Conservation (phyloP, 2,888 invertebrate species). For the Dyspetes luteomarginatus region DNA sequence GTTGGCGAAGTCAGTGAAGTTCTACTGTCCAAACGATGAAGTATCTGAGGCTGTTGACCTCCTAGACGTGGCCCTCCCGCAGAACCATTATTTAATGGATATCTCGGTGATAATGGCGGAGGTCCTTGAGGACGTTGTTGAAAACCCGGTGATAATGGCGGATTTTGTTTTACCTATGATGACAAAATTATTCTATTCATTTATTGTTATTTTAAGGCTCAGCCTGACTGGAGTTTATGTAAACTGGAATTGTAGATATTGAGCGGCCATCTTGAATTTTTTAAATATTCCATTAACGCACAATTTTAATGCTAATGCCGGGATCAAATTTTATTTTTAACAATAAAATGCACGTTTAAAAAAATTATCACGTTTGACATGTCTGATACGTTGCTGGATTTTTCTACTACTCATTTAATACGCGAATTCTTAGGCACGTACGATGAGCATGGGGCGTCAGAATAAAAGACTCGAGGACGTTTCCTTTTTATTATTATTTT, state of each 20-base stretch:
- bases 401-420: not conserved
- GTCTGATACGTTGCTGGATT: not conserved
- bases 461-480: conserved; percentile 12
- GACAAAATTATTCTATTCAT: conserved; percentile 58
- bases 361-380: too few relatives aligned
- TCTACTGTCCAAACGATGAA: conserved; percentile 84
- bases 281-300: too few relatives aligned
- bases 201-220: not conserved
- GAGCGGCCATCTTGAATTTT: not conserved
- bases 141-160: conserved; percentile 68
- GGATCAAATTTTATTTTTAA: too few relatives aligned
- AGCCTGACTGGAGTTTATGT: not conserved
- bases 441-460: not conserved
- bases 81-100: conserved; percentile 75
- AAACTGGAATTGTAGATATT: conserved; percentile 10
- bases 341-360: too few relatives aligned
- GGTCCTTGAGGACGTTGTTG: conserved; percentile 75
- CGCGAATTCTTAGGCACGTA: not conserved
- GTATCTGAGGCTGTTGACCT: conserved; percentile 85
- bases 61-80: conserved; percentile 84
- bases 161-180: conserved; percentile 74
- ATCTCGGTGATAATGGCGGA: conserved; percentile 72
- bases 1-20: conserved; percentile 81
- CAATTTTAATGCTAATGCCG: too few relatives aligned
- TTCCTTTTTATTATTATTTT: conserved; percentile 7